These are phyloP conservation scores for Chelon auratus DNA, from an alignment of 2,797 vertebrate species.

Conservation along the genomic window DNA sequence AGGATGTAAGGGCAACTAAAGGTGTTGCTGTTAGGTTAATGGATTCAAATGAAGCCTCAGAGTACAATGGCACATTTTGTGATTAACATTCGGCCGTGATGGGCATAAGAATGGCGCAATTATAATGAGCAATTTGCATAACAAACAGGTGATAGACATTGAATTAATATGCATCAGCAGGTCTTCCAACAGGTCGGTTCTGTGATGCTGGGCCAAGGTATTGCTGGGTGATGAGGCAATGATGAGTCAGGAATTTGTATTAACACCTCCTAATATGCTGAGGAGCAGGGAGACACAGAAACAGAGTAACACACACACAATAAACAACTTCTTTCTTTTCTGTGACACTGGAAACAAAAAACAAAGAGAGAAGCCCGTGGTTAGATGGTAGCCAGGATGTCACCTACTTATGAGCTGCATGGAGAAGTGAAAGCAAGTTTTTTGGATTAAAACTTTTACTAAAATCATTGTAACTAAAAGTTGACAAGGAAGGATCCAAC, in stretches of 20 bases:
- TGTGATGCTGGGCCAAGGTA: constrained; percentile 58
- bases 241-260: constrained; percentile 68
- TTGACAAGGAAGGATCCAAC: neutral
- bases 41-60: constrained; percentile 66
- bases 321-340: neutral
- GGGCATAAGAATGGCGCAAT: constrained; percentile 66
- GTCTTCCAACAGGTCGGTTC: constrained; percentile 53
- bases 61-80: constrained; percentile 69
- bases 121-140: constrained; percentile 75
- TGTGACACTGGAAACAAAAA: neutral
- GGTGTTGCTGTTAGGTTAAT: constrained; percentile 74
- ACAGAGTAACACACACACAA: neutral
- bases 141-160: constrained; percentile 72
- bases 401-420: neutral
- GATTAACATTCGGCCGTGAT: constrained; percentile 73
- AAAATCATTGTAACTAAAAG: neutral
- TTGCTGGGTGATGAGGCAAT: constrained; percentile 54
- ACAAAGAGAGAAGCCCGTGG: neutral
- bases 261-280: constrained; percentile 32
- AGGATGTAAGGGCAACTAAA: constrained; percentile 70
- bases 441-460: too few species aligned
- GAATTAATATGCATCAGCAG: constrained; percentile 73
- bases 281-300: constrained; percentile 14
- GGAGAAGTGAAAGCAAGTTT: neutral
- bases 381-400: neutral